A percentile compares a stretch with the other conserved stretches of the same genome.
These are phyloP conservation scores for Erythrolamprus reginae DNA, from an alignment of 2,113 vertebrate species.

Conservation along the genomic window DNA sequence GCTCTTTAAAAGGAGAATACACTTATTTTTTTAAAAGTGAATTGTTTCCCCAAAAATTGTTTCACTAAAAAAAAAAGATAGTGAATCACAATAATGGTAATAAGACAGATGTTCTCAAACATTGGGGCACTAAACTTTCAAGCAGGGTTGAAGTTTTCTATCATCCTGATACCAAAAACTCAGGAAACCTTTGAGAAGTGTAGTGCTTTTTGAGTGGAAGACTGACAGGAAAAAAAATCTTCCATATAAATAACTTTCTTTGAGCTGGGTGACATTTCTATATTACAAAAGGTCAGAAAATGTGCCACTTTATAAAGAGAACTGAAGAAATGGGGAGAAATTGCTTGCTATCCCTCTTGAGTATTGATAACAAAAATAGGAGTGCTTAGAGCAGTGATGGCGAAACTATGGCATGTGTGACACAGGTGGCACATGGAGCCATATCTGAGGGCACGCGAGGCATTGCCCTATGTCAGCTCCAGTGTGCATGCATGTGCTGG, in stretches of 20 bases:
- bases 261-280: neutral
- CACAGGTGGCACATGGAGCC: too few species aligned
- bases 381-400: too few species aligned
- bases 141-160: neutral
- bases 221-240: neutral
- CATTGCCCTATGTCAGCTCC: too few species aligned
- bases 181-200: neutral
- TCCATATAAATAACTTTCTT: neutral
- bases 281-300: neutral
- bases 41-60: neutral
- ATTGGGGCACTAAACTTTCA: neutral
- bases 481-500: too few species aligned
- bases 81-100: neutral
- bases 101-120: neutral
- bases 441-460: too few species aligned
- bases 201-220: neutral
- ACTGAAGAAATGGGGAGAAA: neutral
- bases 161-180: neutral
- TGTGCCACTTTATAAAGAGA: neutral
- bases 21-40: neutral
- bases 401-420: too few species aligned
- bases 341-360: neutral
- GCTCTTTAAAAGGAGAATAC: neutral
- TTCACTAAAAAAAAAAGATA: neutral
- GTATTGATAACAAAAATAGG: neutral